These are phyloP conservation scores for Aramus guarauna DNA, from an alignment of 2,113 vertebrate genomes.

Conservation along the genomic window DNA sequence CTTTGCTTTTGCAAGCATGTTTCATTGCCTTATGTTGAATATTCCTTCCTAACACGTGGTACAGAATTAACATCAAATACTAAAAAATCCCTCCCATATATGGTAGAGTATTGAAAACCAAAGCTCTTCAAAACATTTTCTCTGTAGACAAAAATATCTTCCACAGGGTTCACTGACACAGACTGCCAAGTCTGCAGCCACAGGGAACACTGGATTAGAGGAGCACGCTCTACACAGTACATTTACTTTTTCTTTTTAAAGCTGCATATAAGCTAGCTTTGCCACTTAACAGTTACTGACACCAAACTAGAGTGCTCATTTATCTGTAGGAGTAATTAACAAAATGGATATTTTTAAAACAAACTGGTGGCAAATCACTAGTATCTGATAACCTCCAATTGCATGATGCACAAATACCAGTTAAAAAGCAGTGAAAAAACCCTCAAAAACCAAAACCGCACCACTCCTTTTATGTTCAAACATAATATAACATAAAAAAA, in stretches of 20 bases:
- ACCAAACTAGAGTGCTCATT: background rate
- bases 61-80: conserved; percentile 42
- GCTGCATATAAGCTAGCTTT: background rate
- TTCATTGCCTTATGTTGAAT: conserved; percentile 13
- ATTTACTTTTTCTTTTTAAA: background rate
- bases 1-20: background rate
- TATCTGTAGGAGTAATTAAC: background rate
- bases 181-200: conserved; percentile 53
- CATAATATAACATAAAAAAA: background rate
- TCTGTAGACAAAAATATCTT: conserved; percentile 61
- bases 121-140: conserved; percentile 49
- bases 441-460: background rate
- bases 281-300: background rate
- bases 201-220: conserved; percentile 1
- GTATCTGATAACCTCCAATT: background rate
- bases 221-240: background rate
- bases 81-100: conserved; percentile 57
- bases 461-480: background rate
- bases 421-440: background rate
- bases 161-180: background rate
- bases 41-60: background rate
- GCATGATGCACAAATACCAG: background rate
- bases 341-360: background rate
- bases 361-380: background rate
- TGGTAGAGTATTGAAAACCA: conserved; percentile 49